phyloP scores from a whole-genome alignment of 2,797 vertebrate genomes.

The Naso thynnoides region DNA sequence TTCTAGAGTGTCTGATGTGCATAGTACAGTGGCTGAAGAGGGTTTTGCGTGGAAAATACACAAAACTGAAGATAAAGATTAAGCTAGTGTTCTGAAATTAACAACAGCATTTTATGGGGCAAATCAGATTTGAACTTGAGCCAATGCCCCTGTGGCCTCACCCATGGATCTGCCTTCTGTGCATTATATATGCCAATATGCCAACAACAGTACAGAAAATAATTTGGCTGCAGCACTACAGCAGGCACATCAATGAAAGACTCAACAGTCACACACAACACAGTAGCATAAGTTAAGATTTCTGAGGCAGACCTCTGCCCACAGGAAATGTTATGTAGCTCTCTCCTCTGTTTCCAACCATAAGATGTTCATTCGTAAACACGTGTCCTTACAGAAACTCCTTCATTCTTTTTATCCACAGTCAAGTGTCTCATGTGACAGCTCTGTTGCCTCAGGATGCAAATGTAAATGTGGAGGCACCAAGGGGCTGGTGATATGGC shows the following conservation, averaged over 20 bases:
- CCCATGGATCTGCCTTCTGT: too few species aligned
- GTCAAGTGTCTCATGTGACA: conserved; percentile 49
- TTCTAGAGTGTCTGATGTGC: too few species aligned
- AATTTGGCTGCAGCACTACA: too few species aligned
- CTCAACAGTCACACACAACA: not conserved
- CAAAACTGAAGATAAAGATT: too few species aligned
- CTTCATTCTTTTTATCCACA: conserved; percentile 32
- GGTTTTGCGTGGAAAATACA: too few species aligned
- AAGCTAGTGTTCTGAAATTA: too few species aligned
- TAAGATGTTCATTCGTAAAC: conserved; percentile 26
- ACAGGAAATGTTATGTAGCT: conserved; percentile 10
- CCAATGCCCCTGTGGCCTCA: too few species aligned
- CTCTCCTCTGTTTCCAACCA: conserved; percentile 12
- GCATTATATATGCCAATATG: too few species aligned
- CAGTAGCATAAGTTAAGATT: not conserved
- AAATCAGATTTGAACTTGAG: too few species aligned
- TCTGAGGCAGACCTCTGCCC: conserved; percentile 10
- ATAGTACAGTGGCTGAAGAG: too few species aligned
- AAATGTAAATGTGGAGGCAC: conserved; percentile 36
- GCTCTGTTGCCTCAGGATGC: conserved; percentile 28
- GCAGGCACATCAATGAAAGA: not conserved
- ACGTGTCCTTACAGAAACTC: conserved; percentile 22
- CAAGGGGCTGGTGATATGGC: not conserved
- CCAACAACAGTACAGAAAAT: too few species aligned
- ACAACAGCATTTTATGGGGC: too few species aligned